phyloP scores from a whole-genome alignment of 2,797 vertebrate genomes.

The Takifugu ocellatus region DNA sequence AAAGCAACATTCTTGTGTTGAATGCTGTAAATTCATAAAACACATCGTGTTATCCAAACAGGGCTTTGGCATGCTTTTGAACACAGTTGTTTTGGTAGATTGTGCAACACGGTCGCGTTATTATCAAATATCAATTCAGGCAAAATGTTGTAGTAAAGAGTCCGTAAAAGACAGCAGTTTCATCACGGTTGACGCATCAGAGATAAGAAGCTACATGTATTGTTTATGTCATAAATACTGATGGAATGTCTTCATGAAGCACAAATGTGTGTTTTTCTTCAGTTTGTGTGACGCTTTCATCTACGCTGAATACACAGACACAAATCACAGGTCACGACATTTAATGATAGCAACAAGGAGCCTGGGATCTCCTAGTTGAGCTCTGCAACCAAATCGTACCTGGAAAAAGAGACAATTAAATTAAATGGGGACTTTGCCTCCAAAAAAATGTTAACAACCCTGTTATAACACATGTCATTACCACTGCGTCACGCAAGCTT shows the following conservation, averaged over 20 bases:
- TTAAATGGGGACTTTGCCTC: too few relatives aligned
- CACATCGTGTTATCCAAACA: constrained; percentile 30
- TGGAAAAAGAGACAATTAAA: constrained; percentile 40
- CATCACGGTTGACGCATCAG: constrained; percentile 42
- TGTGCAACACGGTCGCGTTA: constrained; percentile 61
- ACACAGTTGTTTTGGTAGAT: constrained; percentile 43
- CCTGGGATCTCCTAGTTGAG: constrained; percentile 57
- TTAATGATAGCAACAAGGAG: constrained; percentile 40
- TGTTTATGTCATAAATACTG: constrained; percentile 50
- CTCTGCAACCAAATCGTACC: constrained; percentile 77
- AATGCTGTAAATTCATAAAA: constrained; percentile 40
- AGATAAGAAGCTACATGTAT: constrained; percentile 45
- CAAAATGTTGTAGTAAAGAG: constrained; percentile 56
- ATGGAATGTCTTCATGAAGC: constrained; percentile 34
- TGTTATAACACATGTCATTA: constrained; percentile 48
- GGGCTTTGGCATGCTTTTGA: constrained; percentile 49
- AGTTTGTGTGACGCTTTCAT: constrained; percentile 44
- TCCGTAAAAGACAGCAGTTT: constrained; percentile 36
- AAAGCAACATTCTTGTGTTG: constrained; percentile 25
- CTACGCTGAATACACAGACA: constrained; percentile 61
- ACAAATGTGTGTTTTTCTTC: constrained; percentile 36
- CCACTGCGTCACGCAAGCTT: constrained; percentile 81
- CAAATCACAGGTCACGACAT: constrained; percentile 61
- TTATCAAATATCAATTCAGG: constrained; percentile 60
- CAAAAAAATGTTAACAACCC: too few relatives aligned